Evolutionary conservation across 2,113 vertebrate species (phyloP), one percentile per base, ranked within the genome.

Genomic region (Pedionomus torquatus): DNA sequence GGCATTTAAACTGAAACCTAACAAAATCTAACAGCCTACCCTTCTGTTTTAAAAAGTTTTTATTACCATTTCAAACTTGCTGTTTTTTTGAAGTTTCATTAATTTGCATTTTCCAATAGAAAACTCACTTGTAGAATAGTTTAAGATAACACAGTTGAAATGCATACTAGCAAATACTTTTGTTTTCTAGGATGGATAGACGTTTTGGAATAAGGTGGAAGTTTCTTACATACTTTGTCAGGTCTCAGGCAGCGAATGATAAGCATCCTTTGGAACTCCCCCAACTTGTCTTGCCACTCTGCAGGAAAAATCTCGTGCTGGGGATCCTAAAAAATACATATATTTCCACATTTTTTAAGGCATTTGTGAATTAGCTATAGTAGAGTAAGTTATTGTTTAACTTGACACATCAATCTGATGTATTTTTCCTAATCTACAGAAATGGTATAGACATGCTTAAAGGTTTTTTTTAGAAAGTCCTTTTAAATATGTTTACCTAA

Each of bases 251-350:
- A 99, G 39, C 98, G 98, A 91, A 99, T 97, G 71, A 99, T 76
- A 65, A 99, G 98, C 99, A 99, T 99, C 91, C 97, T 98, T 93
- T 99, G 98, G 90, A 99, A 99, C 8, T 97, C 95, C 41, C 90
- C 97, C 37, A 98, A 31, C 90, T 98, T 98, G 3, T 97, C 91
- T 95, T 99, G 94, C 98, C 98, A 99, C 4, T 95, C 94, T 7
- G 93, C 97, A 72, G 99, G 98, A 85, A 99, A 99, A 8, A 35
- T 7, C 82, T 98, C 97, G 49, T 98, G 98, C 74, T 99, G 98
- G 43, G 98, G 98, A 31, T 98, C 97, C 98, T 99, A 92, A 35
- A 35, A 95, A 92, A 61, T 5, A 81, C 7, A 92, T 6, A 2
- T 33, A 52, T 64, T 71, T 87, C 57, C 77, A 46, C 8, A 31